These are phyloP conservation scores for Parasteatoda lunata DNA, from an alignment of 2,888 invertebrate species.

Conservation along the genomic window DNA sequence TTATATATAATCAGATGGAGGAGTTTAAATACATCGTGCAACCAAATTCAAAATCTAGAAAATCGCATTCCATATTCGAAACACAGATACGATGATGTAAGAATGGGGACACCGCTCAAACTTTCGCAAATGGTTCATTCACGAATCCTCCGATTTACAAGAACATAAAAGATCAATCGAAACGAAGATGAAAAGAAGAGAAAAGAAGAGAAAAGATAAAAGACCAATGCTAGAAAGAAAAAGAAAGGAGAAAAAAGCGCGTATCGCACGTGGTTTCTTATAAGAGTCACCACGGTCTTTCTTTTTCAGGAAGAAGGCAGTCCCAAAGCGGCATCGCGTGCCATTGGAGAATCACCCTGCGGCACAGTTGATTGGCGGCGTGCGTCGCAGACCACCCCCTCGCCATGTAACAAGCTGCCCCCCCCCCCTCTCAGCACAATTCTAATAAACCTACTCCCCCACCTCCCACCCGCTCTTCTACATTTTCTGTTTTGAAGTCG, in stretches of 20 bases:
- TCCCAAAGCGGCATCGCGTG: slow-evolving; percentile 52
- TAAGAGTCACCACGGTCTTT: neutral
- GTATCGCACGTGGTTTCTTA: neutral
- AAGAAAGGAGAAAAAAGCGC: neutral
- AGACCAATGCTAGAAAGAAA: neutral
- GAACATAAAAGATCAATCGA: neutral
- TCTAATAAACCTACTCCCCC: slow-evolving; percentile 6
- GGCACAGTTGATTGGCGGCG: slow-evolving; percentile 68
- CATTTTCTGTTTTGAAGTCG: slow-evolving; percentile 8
- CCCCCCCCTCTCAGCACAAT: slow-evolving; percentile 14
- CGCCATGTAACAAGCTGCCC: slow-evolving; percentile 50
- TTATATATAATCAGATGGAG: no score
- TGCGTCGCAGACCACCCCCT: slow-evolving; percentile 50
- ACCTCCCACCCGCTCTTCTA: neutral
- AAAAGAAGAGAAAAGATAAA: slow-evolving; percentile 1
- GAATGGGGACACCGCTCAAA: slow-evolving; percentile 17
- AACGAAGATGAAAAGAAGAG: neutral
- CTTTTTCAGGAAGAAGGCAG: slow-evolving; percentile 22
- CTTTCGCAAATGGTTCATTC: neutral
- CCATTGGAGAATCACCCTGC: slow-evolving; percentile 66
- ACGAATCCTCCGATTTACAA: neutral
- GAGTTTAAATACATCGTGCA: no score
- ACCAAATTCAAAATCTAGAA: no score
- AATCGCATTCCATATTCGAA: neutral
- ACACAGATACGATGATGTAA: slow-evolving; percentile 12